These are phyloP conservation scores for Zapus hudsonius DNA, from an alignment of 2,113 vertebrate genomes.

Conservation along the genomic window DNA sequence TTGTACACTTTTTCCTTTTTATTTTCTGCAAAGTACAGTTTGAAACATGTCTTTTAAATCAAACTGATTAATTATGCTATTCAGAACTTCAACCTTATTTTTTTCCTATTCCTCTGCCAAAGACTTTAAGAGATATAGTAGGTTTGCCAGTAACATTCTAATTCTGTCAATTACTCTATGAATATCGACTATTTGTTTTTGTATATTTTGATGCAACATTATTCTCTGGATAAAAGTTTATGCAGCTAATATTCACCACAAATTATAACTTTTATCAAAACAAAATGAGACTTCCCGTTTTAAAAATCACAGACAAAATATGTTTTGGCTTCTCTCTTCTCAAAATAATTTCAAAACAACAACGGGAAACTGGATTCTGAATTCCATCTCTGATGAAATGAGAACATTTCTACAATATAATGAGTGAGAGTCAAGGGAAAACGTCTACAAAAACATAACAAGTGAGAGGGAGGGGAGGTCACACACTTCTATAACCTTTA, in stretches of 20 bases:
- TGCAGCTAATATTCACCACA: neutral
- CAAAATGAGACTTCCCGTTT: slow-evolving; percentile 37
- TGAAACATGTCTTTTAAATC: slow-evolving; percentile 50
- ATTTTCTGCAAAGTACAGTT: slow-evolving; percentile 48
- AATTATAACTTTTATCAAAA: slow-evolving; percentile 55
- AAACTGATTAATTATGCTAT: slow-evolving; percentile 53
- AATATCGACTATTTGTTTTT: slow-evolving; percentile 60
- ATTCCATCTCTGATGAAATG: slow-evolving; percentile 12
- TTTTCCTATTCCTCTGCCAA: slow-evolving; percentile 59
- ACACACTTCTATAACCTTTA: neutral
- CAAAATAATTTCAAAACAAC: neutral
- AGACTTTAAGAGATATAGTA: slow-evolving; percentile 11
- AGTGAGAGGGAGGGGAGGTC: too few species aligned
- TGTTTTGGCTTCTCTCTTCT: slow-evolving; percentile 6
- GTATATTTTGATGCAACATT: slow-evolving; percentile 43
- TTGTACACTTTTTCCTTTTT: slow-evolving; percentile 47
- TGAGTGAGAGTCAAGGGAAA: too few species aligned
- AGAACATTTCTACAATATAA: neutral
- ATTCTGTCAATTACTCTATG: slow-evolving; percentile 56
- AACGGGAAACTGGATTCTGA: slow-evolving; percentile 11
- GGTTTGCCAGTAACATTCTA: slow-evolving; percentile 9
- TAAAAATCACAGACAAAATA: slow-evolving; percentile 24
- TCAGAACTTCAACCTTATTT: slow-evolving; percentile 38
- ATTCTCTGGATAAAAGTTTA: slow-evolving; percentile 49
- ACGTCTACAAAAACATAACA: too few species aligned